Conservation (phyloP, 2,888 invertebrate species). For the Elysia crispata region DNA sequence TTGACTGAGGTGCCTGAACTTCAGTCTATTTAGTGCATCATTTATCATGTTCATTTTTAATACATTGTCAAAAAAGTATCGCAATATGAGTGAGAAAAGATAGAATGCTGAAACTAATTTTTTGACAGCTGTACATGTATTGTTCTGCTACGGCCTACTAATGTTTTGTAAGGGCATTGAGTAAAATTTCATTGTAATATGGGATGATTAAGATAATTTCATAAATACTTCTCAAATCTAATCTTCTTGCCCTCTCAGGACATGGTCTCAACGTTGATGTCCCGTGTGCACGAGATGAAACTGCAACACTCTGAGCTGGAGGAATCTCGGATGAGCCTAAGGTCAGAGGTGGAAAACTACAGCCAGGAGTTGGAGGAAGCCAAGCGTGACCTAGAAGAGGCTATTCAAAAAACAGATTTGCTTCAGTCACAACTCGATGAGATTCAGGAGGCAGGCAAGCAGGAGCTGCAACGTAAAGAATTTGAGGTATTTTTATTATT, state of each 20-base stretch:
- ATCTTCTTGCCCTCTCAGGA: constrained; percentile 22
- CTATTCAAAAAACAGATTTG: constrained; percentile 14
- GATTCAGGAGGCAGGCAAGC: constrained; percentile 9
- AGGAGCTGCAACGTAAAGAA: constrained; percentile 34
- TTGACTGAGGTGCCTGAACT: too few relatives aligned
- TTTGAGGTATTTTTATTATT: constrained; percentile 37
- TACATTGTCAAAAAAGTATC: too few relatives aligned
- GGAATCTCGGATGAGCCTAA: constrained; percentile 37
- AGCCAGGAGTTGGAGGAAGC: constrained; percentile 49
- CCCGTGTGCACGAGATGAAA: constrained; percentile 51
- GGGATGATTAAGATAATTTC: too few relatives aligned
- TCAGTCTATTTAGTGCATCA: too few relatives aligned
- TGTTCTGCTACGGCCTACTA: too few relatives aligned
- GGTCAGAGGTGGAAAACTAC: constrained; percentile 45
- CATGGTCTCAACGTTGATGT: constrained; percentile 45
- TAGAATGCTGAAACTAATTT: too few relatives aligned
- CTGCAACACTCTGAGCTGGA: constrained; percentile 29
- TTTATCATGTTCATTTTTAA: too few relatives aligned
- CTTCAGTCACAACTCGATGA: constrained; percentile 12
- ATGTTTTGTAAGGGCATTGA: too few relatives aligned
- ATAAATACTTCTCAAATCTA: neutral
- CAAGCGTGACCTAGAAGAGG: constrained; percentile 31
- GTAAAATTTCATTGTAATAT: too few relatives aligned
- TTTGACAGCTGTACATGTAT: too few relatives aligned
- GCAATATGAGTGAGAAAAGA: too few relatives aligned